phyloP scores from a whole-genome alignment of 2,888 invertebrate genomes.

The Halictus quadricinctus region DNA sequence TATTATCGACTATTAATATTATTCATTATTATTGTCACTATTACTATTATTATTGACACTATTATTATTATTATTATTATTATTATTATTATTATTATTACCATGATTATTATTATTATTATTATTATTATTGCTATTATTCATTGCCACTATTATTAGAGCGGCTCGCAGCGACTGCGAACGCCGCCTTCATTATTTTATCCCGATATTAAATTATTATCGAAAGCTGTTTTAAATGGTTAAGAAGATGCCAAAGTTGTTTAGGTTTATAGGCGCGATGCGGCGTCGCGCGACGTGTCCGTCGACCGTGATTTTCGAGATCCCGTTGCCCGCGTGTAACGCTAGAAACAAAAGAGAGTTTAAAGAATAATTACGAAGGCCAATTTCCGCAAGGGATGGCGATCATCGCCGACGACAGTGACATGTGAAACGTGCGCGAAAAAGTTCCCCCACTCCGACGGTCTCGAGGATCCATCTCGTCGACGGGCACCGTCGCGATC shows the following conservation, averaged over 20 bases:
- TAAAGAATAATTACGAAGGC: neutral
- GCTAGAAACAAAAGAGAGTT: neutral
- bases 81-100: slow-evolving; percentile 43
- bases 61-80: slow-evolving; percentile 61
- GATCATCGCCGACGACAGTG: neutral
- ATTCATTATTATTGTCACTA: slow-evolving; percentile 64
- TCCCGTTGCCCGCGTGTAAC: slow-evolving; percentile 15
- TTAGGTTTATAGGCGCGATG: slow-evolving; percentile 79
- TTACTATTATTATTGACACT: slow-evolving; percentile 70
- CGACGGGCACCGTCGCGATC: slow-evolving; percentile 43
- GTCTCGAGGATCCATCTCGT: neutral
- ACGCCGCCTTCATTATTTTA: slow-evolving; percentile 74
- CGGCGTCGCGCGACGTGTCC: slow-evolving; percentile 52
- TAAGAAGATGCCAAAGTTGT: slow-evolving; percentile 82
- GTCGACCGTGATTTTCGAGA: slow-evolving; percentile 27
- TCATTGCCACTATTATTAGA: slow-evolving; percentile 68
- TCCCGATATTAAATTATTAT: slow-evolving; percentile 73
- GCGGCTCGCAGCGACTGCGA: slow-evolving; percentile 67
- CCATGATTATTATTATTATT: slow-evolving; percentile 66
- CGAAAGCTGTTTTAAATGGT: slow-evolving; percentile 74
- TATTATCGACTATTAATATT: slow-evolving; percentile 74
- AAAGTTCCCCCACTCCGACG: neutral
- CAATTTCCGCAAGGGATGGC: no score
- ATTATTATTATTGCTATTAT: slow-evolving; percentile 67
- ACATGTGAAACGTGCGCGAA: neutral